Base-by-base conservation (phyloP, 2,888 invertebrate genomes). In the Nasonovia ribisnigri region DNA sequence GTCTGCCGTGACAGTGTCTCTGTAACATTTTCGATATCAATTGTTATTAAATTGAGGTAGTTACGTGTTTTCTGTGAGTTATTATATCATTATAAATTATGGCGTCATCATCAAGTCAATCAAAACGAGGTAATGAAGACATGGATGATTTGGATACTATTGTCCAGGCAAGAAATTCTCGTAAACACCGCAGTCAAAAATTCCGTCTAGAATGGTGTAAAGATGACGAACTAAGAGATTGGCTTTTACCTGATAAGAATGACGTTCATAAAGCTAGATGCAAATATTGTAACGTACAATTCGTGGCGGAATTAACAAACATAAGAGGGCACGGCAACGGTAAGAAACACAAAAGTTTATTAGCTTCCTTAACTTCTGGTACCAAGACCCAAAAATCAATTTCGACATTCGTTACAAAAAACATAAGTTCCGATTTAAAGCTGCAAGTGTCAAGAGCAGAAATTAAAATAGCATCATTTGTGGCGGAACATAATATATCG, bases 401-500 rank as follows among this genome's bases (percentile, higher is more conserved):
- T n/a, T 77, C 77, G 29, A 29, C 77, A 77, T 77, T 77, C 36
- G 3, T 77, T 77, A 29, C 36, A 36, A 77, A 29, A n/a, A 36
- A 77, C 36, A 77, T n/a, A 36, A 77, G 36, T n/a, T n/a, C 51
- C 54, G 54, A 51, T 13, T 51, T 90, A 51, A 57, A 67, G n/a
- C 54, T 90, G 57, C 51, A 51, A 51, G 51, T 51, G 51, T 29
- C 51, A 51, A 51, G 51, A 51, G 95, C 95, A 29, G 95, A 95
- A 94, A 94, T 95, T 26, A 95, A 95, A 94, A 91, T 95, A 46
- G 54, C 94, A 94, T 95, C 87, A 36, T 94, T 94, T 93, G 48
- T 95, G 24, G 94, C 92, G 87, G 95, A 94, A 60, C 95, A 95
- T 89, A 94, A 95, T 92, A 48, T 95, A 29, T 46, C 95, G 36